Percentiles rank a stretch among this genome's conserved stretches.
Conservation (phyloP, 2,113 vertebrate genomes). For the Bettongia penicillata region DNA sequence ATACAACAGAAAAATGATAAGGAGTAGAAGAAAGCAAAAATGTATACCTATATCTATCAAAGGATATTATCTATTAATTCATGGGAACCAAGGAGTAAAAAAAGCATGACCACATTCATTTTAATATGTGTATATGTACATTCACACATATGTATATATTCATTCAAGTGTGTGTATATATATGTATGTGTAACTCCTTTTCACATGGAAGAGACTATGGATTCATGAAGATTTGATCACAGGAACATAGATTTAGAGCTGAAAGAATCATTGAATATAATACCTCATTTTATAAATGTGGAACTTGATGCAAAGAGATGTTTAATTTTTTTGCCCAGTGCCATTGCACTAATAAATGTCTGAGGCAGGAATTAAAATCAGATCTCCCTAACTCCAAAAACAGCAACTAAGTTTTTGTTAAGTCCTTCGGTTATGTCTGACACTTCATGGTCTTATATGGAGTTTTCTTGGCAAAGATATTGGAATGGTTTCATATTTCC, state of each 20-base stretch:
- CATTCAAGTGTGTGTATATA: neutral
- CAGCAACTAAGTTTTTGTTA: neutral
- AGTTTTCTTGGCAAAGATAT: neutral
- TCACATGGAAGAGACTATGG: neutral
- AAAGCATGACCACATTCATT: neutral
- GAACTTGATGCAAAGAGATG: neutral
- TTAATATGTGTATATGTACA: neutral
- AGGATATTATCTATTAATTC: neutral
- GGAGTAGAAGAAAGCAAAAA: neutral
- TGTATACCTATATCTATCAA: neutral
- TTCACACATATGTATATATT: neutral
- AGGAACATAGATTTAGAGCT: neutral
- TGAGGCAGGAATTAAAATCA: neutral
- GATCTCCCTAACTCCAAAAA: neutral
- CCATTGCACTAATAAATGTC: neutral
- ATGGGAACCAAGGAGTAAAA: neutral
- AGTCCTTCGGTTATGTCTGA: neutral
- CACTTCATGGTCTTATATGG: neutral
- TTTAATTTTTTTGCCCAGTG: neutral
- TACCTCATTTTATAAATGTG: neutral
- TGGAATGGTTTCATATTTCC: too few relatives aligned
- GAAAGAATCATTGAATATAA: neutral
- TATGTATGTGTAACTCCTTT: neutral
- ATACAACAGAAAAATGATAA: neutral
- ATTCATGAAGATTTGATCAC: neutral